Evolutionary conservation across 1,140 invertebrate species (phyloP), one percentile per base, ranked within the genome.

Genomic region (Nebria ingens): DNA sequence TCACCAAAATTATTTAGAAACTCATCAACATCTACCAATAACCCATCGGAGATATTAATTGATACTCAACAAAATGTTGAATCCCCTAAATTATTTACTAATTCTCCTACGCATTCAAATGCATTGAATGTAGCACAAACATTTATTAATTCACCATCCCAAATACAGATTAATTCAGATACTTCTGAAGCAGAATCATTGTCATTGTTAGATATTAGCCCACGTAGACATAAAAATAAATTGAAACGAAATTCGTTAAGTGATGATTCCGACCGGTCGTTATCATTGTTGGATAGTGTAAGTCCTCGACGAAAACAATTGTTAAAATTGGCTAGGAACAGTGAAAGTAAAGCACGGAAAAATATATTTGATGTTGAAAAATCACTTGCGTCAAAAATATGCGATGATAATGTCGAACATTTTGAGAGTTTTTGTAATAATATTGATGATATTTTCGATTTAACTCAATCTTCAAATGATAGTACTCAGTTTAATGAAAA

Each of bases 351-450:
- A 34, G 25, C 25, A 34, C 25, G 25, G 6, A 34, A 34, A 34
- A 34, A n/a, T 34, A n/a, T 34, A 34, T 6, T 34, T 34, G 25
- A 34, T 34, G 25, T 9, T 34, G n/a, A 9, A 6, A 34, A 34
- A 34, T n/a, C 25, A 25, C 19, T 53, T 13, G 13, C 13, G 6
- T 53, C 12, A 19, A 4, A n/a, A n/a, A n/a, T n/a, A n/a, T n/a
- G 54, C 25, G 38, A 56, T 45, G 59, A 59, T 54, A 59, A 58
- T 15, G 62, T 65, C 19, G 50, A 60, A 15, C 58, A 62, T 55
- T 65, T 58, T 56, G 63, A 65, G 59, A 59, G 53, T 49, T 65
- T 59, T 50, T 19, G 50, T 53, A 55, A 62, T 54, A 21, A 56
- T 56, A 49, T 15, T 15, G 21, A 53, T 56, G 42, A 56, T 13